phyloP scores from a whole-genome alignment of 2,113 vertebrate species.

The Alectura lathami region DNA sequence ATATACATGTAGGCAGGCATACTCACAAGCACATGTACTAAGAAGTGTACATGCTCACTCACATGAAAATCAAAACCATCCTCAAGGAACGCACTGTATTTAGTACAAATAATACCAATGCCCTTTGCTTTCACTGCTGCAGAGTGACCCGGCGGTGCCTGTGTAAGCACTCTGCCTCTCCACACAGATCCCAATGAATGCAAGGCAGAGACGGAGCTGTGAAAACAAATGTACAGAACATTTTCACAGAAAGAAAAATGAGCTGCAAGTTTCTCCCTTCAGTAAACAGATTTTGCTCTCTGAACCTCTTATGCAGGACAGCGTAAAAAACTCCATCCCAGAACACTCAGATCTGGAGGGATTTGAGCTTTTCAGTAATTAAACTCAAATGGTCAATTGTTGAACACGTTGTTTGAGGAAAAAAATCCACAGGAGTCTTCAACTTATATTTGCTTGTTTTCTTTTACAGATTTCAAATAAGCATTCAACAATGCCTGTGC shows the following conservation, averaged over 20 bases:
- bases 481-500: constrained; percentile 20
- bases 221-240: background rate
- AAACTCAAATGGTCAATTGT: background rate
- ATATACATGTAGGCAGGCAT: rapidly evolving
- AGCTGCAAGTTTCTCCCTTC: background rate
- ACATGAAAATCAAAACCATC: background rate
- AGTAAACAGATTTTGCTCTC: background rate
- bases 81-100: background rate
- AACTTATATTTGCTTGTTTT: background rate
- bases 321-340: background rate
- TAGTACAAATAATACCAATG: background rate
- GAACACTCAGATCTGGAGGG: background rate
- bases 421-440: background rate
- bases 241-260: background rate
- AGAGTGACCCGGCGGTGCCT: background rate
- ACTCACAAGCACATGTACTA: background rate
- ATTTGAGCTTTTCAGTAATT: background rate
- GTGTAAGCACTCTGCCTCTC: background rate
- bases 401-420: background rate
- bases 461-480: constrained; percentile 30
- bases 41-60: background rate
- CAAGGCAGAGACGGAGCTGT: background rate
- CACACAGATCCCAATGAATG: rapidly evolving
- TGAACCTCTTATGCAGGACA: background rate
- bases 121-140: background rate